Conservation (phyloP, 2,113 vertebrate species). For the Neodon shergylaensis region DNA sequence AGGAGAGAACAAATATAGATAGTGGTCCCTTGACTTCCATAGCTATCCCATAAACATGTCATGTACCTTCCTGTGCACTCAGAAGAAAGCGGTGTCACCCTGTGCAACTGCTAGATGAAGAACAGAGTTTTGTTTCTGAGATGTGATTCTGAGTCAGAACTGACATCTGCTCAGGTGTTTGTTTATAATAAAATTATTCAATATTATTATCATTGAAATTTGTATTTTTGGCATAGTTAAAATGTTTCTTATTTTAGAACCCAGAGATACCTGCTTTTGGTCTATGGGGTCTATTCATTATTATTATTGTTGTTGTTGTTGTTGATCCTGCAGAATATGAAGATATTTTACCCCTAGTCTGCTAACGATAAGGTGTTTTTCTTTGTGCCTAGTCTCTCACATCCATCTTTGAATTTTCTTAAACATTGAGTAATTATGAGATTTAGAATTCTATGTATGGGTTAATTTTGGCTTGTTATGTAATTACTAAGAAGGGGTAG, state of each 20-base stretch:
- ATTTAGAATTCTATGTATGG: constrained; percentile 21
- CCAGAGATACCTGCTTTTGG: constrained; percentile 22
- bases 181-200: constrained; percentile 30
- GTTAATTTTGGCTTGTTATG: constrained; percentile 20
- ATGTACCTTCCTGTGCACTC: no score
- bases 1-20: not conserved
- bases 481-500: constrained; percentile 8
- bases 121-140: not conserved
- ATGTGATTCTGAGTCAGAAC: not conserved
- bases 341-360: not conserved
- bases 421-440: constrained; percentile 8
- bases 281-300: not conserved
- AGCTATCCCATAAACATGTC: not conserved
- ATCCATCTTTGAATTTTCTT: not conserved
- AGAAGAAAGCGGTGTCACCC: not conserved
- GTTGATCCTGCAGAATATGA: not conserved
- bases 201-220: constrained; percentile 26
- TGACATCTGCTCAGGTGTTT: not conserved
- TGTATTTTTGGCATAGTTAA: constrained; percentile 3
- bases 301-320: not conserved
- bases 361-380: constrained; percentile 3
- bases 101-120: not conserved
- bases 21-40: not conserved
- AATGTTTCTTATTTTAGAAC: constrained; percentile 22
- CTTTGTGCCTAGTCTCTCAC: not conserved